Conservation (phyloP, 2,113 vertebrate genomes). For the Phocoena sinus region DNA sequence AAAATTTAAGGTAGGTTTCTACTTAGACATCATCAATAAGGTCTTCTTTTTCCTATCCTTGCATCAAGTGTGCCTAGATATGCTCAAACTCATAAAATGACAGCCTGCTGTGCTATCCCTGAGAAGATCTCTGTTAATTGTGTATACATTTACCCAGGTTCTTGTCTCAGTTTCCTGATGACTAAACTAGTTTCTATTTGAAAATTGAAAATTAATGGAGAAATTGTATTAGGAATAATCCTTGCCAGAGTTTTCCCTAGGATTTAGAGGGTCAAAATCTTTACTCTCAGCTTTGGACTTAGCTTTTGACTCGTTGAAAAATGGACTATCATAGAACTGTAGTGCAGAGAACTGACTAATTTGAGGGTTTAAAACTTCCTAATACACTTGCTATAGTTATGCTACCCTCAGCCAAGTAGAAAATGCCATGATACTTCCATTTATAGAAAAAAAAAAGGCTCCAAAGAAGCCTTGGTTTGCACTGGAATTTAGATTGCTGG, state of each 20-base stretch:
- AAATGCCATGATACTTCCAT: background rate
- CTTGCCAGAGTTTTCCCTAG: background rate
- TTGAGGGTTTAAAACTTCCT: background rate
- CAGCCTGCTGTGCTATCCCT: background rate
- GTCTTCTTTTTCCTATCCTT: fast-evolving
- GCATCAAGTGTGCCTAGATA: background rate
- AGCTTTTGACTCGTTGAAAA: background rate
- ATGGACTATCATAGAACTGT: fast-evolving
- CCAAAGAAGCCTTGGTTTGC: background rate
- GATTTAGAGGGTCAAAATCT: background rate
- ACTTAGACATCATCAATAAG: background rate
- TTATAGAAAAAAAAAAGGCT: background rate
- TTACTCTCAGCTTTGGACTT: background rate
- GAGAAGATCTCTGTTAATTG: background rate
- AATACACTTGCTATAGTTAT: background rate
- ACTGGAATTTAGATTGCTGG: background rate
- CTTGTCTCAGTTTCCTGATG: background rate
- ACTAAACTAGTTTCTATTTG: background rate
- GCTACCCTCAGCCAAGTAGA: background rate
- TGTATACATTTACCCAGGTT: background rate
- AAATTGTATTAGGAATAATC: background rate
- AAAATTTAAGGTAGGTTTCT: background rate
- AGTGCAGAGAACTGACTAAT: background rate
- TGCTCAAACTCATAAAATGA: background rate
- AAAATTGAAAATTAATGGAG: background rate